phyloP scores from a whole-genome alignment of 2,888 invertebrate species.

The Calliphora vomitoria region DNA sequence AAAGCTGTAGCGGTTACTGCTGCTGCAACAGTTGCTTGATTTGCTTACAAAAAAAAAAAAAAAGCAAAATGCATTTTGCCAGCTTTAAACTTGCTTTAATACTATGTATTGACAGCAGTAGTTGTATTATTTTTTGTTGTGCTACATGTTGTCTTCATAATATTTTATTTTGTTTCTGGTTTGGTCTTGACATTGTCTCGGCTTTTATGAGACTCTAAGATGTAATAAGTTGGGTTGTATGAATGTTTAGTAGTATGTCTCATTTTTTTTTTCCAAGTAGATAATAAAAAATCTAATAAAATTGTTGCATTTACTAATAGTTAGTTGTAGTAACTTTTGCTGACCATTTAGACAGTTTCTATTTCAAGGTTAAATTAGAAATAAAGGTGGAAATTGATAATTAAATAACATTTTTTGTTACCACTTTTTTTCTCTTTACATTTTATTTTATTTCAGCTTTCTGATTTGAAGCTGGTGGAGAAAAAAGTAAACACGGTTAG shows the following conservation, averaged over 20 bases:
- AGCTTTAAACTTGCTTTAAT: constrained; percentile 9
- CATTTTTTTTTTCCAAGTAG: background rate
- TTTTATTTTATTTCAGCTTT: constrained; percentile 21
- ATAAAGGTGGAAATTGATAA: constrained; percentile 59
- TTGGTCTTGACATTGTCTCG: constrained; percentile 73
- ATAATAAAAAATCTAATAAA: constrained; percentile 27
- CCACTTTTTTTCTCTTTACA: constrained; percentile 21
- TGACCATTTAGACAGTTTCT: constrained; percentile 42
- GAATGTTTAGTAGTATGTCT: background rate
- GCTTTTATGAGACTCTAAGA: constrained; percentile 48
- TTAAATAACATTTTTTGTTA: constrained; percentile 48
- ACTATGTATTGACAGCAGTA: background rate
- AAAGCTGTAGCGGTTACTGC: constrained; percentile 9
- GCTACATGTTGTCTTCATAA: constrained; percentile 41
- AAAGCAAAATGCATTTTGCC: background rate
- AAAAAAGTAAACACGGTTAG: background rate
- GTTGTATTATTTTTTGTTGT: constrained; percentile 5
- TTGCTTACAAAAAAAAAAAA: background rate
- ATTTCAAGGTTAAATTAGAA: constrained; percentile 63
- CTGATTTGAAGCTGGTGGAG: background rate
- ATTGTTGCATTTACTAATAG: background rate
- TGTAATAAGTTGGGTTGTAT: constrained; percentile 46
- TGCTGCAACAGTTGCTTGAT: background rate
- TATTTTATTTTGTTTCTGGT: constrained; percentile 61
- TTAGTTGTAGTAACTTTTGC: background rate